A percentile compares a stretch with the other conserved stretches of the same genome.
These are phyloP conservation scores for Zoanthus solanderi DNA, from an alignment of 92 coral and sea anemone genomes.

Conservation along the genomic window DNA sequence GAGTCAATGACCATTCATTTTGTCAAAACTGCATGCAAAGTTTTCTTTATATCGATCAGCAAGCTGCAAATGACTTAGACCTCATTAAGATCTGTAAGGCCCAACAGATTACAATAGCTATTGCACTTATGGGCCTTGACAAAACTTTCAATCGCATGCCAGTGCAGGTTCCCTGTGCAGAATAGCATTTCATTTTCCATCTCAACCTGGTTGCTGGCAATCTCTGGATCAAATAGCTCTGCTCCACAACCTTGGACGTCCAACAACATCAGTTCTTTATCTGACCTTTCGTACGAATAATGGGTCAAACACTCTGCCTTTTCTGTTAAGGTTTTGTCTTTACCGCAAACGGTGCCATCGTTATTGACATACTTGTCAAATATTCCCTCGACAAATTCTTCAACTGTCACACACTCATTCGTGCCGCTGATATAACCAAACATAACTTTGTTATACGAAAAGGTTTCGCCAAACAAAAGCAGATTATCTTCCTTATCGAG, in stretches of 20 bases:
- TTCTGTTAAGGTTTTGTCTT: constrained; percentile 18
- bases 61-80: constrained; percentile 5
- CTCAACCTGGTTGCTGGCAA: constrained; percentile 20
- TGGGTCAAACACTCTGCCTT: constrained; percentile 66
- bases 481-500: constrained; percentile 13
- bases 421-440: constrained; percentile 37
- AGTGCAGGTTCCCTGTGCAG: constrained; percentile 60
- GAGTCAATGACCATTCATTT: constrained; percentile 13
- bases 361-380: constrained; percentile 57
- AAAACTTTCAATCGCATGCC: constrained; percentile 57
- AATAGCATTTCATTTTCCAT: constrained; percentile 47
- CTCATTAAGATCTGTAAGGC: constrained; percentile 41
- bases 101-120: constrained; percentile 54
- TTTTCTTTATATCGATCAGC: background rate
- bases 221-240: constrained; percentile 63
- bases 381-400: constrained; percentile 41
- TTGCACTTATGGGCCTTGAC: constrained; percentile 53
- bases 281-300: constrained; percentile 53
- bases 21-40: background rate
- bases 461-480: constrained; percentile 38
- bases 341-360: constrained; percentile 42
- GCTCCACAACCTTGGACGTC: constrained; percentile 61
- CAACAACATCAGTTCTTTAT: constrained; percentile 58
- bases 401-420: constrained; percentile 48
- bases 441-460: constrained; percentile 41